Base-by-base conservation (phyloP, 1,140 invertebrate genomes). In the Orussus abietinus region DNA sequence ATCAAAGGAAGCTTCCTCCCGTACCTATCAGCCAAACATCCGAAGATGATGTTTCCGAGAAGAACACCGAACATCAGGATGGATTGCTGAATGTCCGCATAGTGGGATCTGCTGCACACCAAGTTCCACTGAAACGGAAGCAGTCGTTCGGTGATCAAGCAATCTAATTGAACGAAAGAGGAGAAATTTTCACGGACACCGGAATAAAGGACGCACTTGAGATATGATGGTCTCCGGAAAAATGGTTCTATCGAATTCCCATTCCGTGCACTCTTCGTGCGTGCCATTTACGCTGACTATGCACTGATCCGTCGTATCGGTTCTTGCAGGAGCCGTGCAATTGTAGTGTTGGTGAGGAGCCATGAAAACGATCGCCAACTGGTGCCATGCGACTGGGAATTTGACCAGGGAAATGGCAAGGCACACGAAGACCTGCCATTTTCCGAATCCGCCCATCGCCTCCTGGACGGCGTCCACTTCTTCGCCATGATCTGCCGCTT, bases 1-100 rank as follows among this genome's bases (percentile, higher is more conserved):
- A 90, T 80, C 32, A 90, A 64, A 25, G 85, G 84, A 31, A 71
- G 76, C 68, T 90, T 90, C 41, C 88, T 75, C 5, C 88, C 88
- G 53, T 82, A 87, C 84, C 78, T 83, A 71, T 88, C 86, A 9
- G 85, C 78, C 6, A 84, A 63, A 55, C 80, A 77, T 19, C 86
- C 85, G 56, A 87, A 88, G 9, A 81, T 46, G 55, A 87, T 77
- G 50, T 82, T 85, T 10, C 81, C 81, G 10, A 84, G 66, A 25
- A 87, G 74, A 42, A 88, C 79, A 3, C 86, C 86, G 6, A 82
- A 66, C 85, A 88, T 88, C 38, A 86, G 83, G 31, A 85, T 75
- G 3, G 83, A 84, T 56, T 88, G 85, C 2, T 82, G 82, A 2
- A 86, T 57, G 57, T 84, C 83, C 11, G 80, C 79, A 45, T 85